phyloP scores from a whole-genome alignment of 2,888 invertebrate genomes.

The Heliothis peltigera region DNA sequence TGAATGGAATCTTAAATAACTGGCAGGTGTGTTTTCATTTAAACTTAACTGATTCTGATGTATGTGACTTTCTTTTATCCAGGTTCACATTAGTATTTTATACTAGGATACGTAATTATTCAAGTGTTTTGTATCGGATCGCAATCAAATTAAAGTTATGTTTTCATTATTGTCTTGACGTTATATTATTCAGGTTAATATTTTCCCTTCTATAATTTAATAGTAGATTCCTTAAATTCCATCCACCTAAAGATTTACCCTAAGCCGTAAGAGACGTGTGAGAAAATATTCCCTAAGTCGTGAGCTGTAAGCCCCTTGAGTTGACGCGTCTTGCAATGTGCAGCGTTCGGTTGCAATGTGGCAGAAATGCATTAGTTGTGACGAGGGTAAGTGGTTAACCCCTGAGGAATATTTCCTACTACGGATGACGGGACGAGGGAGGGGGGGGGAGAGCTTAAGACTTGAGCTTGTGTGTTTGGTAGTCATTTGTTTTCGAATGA shows the following conservation, averaged over 20 bases:
- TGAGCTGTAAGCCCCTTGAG: slow-evolving; percentile 8
- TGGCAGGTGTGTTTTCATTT: too few species aligned
- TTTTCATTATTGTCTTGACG: too few species aligned
- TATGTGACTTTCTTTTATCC: too few species aligned
- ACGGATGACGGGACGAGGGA: too few species aligned
- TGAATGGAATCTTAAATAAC: too few species aligned
- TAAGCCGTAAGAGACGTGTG: background rate
- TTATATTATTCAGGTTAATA: too few species aligned
- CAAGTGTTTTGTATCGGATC: too few species aligned
- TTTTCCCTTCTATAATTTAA: too few species aligned
- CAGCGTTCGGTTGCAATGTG: background rate
- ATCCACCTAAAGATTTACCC: background rate
- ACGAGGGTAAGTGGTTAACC: background rate
- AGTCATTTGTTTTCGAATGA: background rate
- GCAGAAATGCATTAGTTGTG: slow-evolving; percentile 26
- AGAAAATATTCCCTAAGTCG: slow-evolving; percentile 7
- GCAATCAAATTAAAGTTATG: too few species aligned
- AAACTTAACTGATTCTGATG: too few species aligned
- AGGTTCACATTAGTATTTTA: too few species aligned
- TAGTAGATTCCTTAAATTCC: background rate
- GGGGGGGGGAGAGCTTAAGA: background rate
- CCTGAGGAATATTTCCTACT: background rate
- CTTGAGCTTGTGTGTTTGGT: background rate
- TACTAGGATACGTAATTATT: too few species aligned
- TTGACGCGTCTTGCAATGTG: slow-evolving; percentile 5